Evolutionary conservation across 2,888 invertebrate genomes (phyloP).

Genomic region (Lithophane socia): DNA sequence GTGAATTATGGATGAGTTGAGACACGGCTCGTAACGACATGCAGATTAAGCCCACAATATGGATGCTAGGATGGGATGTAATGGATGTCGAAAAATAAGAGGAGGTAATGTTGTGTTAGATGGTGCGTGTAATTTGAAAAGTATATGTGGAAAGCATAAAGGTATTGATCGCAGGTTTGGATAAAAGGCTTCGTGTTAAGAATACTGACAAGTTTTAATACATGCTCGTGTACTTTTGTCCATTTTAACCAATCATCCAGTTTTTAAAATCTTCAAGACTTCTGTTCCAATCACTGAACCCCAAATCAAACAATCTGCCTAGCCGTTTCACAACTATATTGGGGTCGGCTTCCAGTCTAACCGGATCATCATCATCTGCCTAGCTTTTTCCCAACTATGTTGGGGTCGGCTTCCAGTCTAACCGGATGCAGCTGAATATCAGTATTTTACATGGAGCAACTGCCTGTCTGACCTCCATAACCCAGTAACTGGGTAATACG

Average conservation of each 20-base stretch:
- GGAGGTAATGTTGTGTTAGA: slow-evolving; percentile 73
- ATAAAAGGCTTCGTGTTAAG: slow-evolving; percentile 56
- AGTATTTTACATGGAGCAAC: too few species aligned
- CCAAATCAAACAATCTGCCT: background rate
- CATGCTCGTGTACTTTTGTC: background rate
- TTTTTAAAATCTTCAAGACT: background rate
- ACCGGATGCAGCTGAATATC: too few species aligned
- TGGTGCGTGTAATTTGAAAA: slow-evolving; percentile 36
- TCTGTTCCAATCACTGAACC: background rate
- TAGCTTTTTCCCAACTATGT: too few species aligned
- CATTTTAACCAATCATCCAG: background rate
- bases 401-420: too few species aligned
- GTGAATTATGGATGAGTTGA: slow-evolving; percentile 88
- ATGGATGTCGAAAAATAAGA: slow-evolving; percentile 68
- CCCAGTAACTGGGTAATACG: too few species aligned
- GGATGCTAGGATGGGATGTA: slow-evolving; percentile 59
- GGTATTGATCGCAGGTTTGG: slow-evolving; percentile 71
- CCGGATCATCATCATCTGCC: too few species aligned
- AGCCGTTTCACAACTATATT: too few species aligned
- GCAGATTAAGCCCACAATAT: slow-evolving; percentile 86
- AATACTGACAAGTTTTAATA: background rate
- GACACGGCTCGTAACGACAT: slow-evolving; percentile 85
- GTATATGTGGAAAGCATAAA: background rate
- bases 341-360: too few species aligned
- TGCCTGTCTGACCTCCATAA: too few species aligned